These are phyloP conservation scores for Ophioderma brevispina DNA, from an alignment of 35 echinoderm and acorn worm genomes.

Conservation along the genomic window DNA sequence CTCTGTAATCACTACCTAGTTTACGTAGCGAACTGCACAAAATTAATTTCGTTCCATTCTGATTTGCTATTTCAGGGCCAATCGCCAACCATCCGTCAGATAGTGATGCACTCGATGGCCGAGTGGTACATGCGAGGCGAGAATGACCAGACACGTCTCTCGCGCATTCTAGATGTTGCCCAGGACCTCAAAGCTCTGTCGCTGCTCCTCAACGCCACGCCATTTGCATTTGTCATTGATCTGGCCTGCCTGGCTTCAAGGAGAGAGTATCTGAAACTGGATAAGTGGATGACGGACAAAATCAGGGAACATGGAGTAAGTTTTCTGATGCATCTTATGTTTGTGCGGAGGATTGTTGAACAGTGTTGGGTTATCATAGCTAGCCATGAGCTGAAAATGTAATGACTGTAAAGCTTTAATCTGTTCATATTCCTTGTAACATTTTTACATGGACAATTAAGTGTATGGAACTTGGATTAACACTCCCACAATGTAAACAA, in stretches of 20 bases:
- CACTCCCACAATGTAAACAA: too few species aligned
- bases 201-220: constrained; percentile 87
- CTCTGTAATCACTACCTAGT: too few species aligned
- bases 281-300: constrained; percentile 99
- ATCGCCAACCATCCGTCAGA: constrained; percentile 81
- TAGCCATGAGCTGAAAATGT: too few species aligned
- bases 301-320: constrained; percentile 98
- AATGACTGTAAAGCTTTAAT: too few species aligned
- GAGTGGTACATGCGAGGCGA: constrained; percentile 97
- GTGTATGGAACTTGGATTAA: too few species aligned
- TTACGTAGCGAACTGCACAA: too few species aligned
- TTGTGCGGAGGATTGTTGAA: too few species aligned
- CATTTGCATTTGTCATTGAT: constrained; percentile 94
- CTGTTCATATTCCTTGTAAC: too few species aligned
- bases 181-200: constrained; percentile 97
- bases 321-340: too few species aligned
- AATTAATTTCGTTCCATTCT: too few species aligned
- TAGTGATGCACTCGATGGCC: constrained; percentile 96
- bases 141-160: constrained; percentile 91
- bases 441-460: too few species aligned
- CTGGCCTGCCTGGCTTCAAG: constrained; percentile 94
- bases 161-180: constrained; percentile 94
- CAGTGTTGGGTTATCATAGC: too few species aligned
- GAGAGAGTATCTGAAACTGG: constrained; percentile 94
- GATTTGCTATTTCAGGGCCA: constrained; percentile 62